Evolutionary conservation across 2,113 vertebrate genomes (phyloP).

Genomic region (Vombatus ursinus): DNA sequence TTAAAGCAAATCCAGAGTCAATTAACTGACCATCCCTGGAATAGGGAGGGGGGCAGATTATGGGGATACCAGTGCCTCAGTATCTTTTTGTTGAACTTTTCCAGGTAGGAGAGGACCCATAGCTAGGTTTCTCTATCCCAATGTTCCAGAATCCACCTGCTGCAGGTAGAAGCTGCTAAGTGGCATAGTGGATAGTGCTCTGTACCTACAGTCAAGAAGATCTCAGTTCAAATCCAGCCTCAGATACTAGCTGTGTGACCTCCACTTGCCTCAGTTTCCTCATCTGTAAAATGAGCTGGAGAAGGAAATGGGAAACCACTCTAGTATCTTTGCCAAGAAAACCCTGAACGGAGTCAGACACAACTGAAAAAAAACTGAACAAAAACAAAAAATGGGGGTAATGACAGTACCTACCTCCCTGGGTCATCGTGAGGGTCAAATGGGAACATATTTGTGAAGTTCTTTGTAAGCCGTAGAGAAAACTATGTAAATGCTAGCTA

Average conservation of each 20-base stretch:
- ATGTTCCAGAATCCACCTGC: background rate
- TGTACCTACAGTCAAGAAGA: background rate
- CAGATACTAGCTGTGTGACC: background rate
- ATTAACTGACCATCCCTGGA: slow-evolving; percentile 48
- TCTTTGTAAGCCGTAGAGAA: background rate
- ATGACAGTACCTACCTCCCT: background rate
- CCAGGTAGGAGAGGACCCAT: background rate
- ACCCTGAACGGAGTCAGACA: too few relatives aligned
- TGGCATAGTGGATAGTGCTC: background rate
- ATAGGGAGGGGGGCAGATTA: background rate
- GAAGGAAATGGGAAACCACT: too few relatives aligned
- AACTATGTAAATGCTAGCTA: background rate
- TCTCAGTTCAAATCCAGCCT: background rate
- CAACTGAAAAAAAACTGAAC: background rate
- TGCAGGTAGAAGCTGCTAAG: background rate
- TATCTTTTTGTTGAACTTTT: slow-evolving; percentile 79
- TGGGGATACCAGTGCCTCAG: slow-evolving; percentile 71
- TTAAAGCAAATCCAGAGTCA: slow-evolving; percentile 73
- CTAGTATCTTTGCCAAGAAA: too few relatives aligned
- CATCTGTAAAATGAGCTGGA: background rate
- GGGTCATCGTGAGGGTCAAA: background rate
- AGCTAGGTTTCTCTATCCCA: background rate
- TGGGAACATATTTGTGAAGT: background rate
- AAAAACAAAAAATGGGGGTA: background rate
- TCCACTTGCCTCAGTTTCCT: background rate